Evolutionary conservation across 2,888 invertebrate species (phyloP).

Genomic region (Microplitis manilae): DNA sequence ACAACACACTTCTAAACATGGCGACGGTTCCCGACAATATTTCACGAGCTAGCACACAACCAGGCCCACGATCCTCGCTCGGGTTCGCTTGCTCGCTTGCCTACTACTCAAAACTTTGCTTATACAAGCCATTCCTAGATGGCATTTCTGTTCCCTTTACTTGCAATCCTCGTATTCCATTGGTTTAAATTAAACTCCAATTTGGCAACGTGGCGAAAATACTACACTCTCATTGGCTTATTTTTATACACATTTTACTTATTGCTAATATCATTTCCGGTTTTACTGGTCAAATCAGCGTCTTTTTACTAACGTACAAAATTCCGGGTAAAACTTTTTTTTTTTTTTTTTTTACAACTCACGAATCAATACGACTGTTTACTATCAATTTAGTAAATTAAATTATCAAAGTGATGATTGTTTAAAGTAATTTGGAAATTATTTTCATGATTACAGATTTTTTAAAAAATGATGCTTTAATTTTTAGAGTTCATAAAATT

Average conservation of each 20-base stretch:
- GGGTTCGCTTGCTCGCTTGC: slow-evolving; percentile 43
- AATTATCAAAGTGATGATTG: too few species aligned
- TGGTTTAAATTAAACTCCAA: slow-evolving; percentile 65
- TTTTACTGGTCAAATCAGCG: slow-evolving; percentile 58
- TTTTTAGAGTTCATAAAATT: too few species aligned
- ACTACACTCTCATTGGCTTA: slow-evolving; percentile 62
- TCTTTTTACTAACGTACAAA: slow-evolving; percentile 38
- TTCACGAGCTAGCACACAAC: slow-evolving; percentile 57
- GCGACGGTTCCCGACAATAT: slow-evolving; percentile 72
- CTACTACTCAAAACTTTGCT: slow-evolving; percentile 25
- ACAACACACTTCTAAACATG: slow-evolving; percentile 61
- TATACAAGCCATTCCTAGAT: slow-evolving; percentile 61
- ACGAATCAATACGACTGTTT: slow-evolving; percentile 13
- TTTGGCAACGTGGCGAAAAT: slow-evolving; percentile 72
- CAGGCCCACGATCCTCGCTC: slow-evolving; percentile 34
- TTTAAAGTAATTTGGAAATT: too few species aligned
- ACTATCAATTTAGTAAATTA: neutral
- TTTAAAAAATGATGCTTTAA: too few species aligned
- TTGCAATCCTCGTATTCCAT: slow-evolving; percentile 41
- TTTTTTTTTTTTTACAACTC: neutral
- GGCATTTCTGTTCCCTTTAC: slow-evolving; percentile 19
- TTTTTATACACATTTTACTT: slow-evolving; percentile 43
- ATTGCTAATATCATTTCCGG: slow-evolving; percentile 51
- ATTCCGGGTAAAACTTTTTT: neutral
- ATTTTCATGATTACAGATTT: too few species aligned